Base-by-base conservation (phyloP, 2,888 invertebrate species). In the Dyspetes luteomarginatus region DNA sequence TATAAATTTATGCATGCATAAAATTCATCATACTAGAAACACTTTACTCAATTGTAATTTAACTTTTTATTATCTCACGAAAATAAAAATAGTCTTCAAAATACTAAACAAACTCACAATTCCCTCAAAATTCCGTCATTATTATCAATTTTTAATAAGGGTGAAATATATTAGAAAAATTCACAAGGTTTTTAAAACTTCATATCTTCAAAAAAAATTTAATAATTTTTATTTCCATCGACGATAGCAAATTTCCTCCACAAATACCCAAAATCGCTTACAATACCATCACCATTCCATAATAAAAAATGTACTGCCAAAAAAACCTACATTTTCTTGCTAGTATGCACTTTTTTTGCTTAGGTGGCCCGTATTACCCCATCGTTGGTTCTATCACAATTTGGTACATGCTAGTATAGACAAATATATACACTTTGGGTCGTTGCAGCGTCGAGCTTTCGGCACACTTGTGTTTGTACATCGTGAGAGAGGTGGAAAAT, bases 381-480 rank as follows among this genome's bases (percentile, higher is more conserved):
- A n/a, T n/a, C n/a, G n/a, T n/a, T n/a, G n/a, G n/a, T n/a, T n/a
- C n/a, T 36, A 36, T 7, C 36, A 12, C 36, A 12, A 36, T n/a
- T n/a, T n/a, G n/a, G n/a, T n/a, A 36, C 4, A 36, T 12, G 12
- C 36, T 0, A 12, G 12, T 36, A 36, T 36, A 9, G 0, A 36
- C 12, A 36, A 12, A 36, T 36, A 36, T 36, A 12, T 36, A 9
- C 0, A 36, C 12, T 12, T 36, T 15, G 19, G 12, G 50, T 50
- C 4, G 65, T n/a, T 67, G 65, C 67, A 55, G 22, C 36, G 41
- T 26, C 19, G 68, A 68, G 64, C 65, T 69, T 73, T 58, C 45
- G 74, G 48, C 69, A 55, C 24, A 41, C 19, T 36, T 45, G 79
- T 77, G 78, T 75, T 78, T 65, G 82, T 77, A 65, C 77, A 80